These are phyloP conservation scores for Hemithea aestivaria DNA, from an alignment of 2,888 invertebrate species.

Conservation along the genomic window DNA sequence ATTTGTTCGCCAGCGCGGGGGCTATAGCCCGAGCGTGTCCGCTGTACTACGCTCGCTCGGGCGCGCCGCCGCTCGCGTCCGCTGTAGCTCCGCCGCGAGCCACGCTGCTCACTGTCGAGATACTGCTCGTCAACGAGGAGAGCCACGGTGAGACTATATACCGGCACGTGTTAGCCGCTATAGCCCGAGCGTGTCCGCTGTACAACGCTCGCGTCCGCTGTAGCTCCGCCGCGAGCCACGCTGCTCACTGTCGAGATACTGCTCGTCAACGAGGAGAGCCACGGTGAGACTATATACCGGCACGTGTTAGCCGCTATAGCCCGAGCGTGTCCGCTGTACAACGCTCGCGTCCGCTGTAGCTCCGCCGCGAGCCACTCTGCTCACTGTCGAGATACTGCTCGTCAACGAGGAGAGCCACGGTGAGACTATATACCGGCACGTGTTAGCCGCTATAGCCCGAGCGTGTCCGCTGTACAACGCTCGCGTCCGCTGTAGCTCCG, in stretches of 20 bases:
- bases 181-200: no score
- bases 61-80: slow-evolving; percentile 27
- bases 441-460: no score
- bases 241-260: slow-evolving; percentile 54
- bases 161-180: slow-evolving; percentile 16
- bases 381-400: slow-evolving; percentile 57
- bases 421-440: slow-evolving; percentile 22
- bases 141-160: slow-evolving; percentile 31
- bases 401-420: slow-evolving; percentile 43
- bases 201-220: slow-evolving; percentile 24
- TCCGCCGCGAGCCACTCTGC: slow-evolving; percentile 34
- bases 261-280: slow-evolving; percentile 43
- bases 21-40: slow-evolving; percentile 91
- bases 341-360: slow-evolving; percentile 26
- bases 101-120: slow-evolving; percentile 49
- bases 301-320: background rate
- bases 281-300: slow-evolving; percentile 32
- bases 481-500: slow-evolving; percentile 34
- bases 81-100: slow-evolving; percentile 31
- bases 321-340: no score
- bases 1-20: slow-evolving; percentile 88
- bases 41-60: slow-evolving; percentile 75
- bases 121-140: slow-evolving; percentile 47
- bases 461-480: no score
- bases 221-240: slow-evolving; percentile 33